Base-by-base conservation (phyloP, 1,140 invertebrate species). In the Temnothorax nylanderi region DNA sequence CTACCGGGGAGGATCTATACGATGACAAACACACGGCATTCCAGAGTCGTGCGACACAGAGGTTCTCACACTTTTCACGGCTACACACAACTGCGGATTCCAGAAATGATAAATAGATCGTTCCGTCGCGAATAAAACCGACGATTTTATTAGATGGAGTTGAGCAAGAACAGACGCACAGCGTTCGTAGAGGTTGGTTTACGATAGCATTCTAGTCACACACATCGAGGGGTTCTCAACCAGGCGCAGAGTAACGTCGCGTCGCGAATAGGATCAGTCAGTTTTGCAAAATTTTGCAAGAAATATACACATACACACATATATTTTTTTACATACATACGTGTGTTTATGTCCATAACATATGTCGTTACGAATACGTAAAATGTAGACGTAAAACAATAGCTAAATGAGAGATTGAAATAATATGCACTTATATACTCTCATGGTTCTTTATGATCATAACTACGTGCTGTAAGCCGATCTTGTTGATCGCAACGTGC, bases 401-500 rank as follows among this genome's bases (percentile, higher is more conserved):
- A 13, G 26, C 7, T 26, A 49, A 82, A 72, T 60, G 16, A 44
- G 21, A 74, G 47, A 62, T 84, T 41, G n/a, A 21, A 26, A 71
- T 34, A 60, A 60, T 44, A 32, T 49, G 8, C 37, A n/a, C 26
- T 82, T 34, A 26, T 26, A 18, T 21, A 56, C 18, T 82, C 18
- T 82, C 67, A 18, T 8, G 11, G 2, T 60, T 82, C 26, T 60
- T 41, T 47, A 47, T 18, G 34, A 62, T 75, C 34, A 8, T 26
- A 37, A 75, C 26, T 74, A 81, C 78, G 41, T 49, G 72, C 58
- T 80, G 91, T 88, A 92, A 92, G 41, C 21, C 85, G 88, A 91
- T 89, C 90, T 85, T 88, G 71, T 89, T 85, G 80, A 89, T 90
- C 86, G 72, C 87, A 49, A 87, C 84, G 77, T 32, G 76, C 86